Evolutionary conservation across 1,140 invertebrate genomes (phyloP).

Genomic region (Drosophila burlai): DNA sequence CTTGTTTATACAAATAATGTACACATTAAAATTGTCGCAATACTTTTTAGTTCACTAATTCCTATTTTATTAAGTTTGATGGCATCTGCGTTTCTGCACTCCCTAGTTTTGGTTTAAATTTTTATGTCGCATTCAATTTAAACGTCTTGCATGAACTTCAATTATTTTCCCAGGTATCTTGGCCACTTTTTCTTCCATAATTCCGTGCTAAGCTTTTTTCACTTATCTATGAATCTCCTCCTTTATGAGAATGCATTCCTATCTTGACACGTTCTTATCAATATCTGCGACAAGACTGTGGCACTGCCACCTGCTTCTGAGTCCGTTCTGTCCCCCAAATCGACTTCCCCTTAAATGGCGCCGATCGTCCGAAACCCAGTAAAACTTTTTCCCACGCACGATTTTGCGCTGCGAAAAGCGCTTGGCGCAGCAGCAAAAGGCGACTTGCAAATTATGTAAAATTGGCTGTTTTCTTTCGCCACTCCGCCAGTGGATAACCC

Average conservation of each 20-base stretch:
- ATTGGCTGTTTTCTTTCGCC: slow-evolving; percentile 62
- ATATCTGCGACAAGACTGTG: neutral
- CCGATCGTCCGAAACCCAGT: slow-evolving; percentile 50
- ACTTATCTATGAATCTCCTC: neutral
- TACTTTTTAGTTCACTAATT: no score
- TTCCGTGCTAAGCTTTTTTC: neutral
- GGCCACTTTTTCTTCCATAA: no score
- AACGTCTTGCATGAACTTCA: neutral
- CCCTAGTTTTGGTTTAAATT: no score
- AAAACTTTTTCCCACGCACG: slow-evolving; percentile 76
- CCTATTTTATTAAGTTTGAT: no score
- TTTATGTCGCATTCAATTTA: no score
- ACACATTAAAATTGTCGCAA: no score
- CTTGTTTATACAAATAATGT: no score
- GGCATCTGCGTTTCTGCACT: no score
- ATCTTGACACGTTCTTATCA: slow-evolving; percentile 25
- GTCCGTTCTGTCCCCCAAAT: slow-evolving; percentile 1
- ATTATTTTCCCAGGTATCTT: neutral
- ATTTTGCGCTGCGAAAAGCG: slow-evolving; percentile 37
- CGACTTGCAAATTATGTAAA: slow-evolving; percentile 72
- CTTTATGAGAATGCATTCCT: neutral
- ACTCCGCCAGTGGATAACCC: slow-evolving; percentile 43
- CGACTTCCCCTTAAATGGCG: slow-evolving; percentile 51
- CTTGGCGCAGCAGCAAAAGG: slow-evolving; percentile 46
- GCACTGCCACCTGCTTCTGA: slow-evolving; percentile 30